Base-by-base conservation (phyloP, 2,797 vertebrate species). In the Valencia hispanica region DNA sequence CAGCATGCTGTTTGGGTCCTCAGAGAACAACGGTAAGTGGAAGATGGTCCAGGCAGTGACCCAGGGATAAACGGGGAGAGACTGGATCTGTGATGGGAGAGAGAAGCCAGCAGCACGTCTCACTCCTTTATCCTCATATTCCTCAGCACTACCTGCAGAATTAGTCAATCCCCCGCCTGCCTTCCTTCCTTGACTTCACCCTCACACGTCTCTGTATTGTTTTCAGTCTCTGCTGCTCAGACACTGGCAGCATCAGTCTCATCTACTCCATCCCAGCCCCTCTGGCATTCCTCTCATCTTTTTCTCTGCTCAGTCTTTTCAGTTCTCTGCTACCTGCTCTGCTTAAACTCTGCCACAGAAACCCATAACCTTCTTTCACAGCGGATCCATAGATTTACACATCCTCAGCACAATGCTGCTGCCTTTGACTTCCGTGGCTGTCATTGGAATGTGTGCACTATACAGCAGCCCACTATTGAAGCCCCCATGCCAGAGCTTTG, bases 1-100 rank as follows among this genome's bases (percentile, higher is more conserved):
- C 92, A 85, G 89, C 95, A 96, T 96, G 93, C 95, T 97, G 93
- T 94, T 94, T 69, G 93, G 92, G 91, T 96, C 80, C 89, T 94
- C 86, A 70, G 79, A 91, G 90, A 85, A 88, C 94, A 92, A 87
- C 88, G 87, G 82, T 90, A 81, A 77, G 87, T 87, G 91, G 82
- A 91, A 86, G 90, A 87, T 90, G 90, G 73, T 51, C 83, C 89
- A 88, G 25, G 61, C 92, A 91, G 88, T 86, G 48, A 34, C 72
- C 68, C 57, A 53, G 75, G 57, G 45, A 55, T 47, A 70, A 50
- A 80, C 57, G 77, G 81, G 77, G 73, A 61, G 73, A 77, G 57
- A 80, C 57, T 85, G 78, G 48, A 75, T 73, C 2, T 72, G 47
- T 51, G 79, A 50, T 78, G 59, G 53, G 39, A 80, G 41, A 83